Evolutionary conservation across 2,888 invertebrate genomes (phyloP).

Genomic region (Diarsia dahlii): DNA sequence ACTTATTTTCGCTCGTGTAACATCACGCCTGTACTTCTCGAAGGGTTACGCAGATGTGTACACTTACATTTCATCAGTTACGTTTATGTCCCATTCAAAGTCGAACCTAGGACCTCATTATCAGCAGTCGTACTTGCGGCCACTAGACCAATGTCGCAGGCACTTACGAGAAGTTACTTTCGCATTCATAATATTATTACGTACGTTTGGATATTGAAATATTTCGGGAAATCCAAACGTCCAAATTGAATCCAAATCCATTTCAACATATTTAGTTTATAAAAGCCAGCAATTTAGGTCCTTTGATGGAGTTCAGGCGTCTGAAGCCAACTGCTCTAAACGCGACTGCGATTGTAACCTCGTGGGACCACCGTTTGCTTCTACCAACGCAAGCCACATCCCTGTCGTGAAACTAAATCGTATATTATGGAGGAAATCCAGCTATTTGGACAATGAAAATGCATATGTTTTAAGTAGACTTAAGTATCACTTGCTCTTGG

Average conservation of each 20-base stretch:
- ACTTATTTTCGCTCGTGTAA: not conserved
- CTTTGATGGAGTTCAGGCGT: slow-evolving; percentile 39
- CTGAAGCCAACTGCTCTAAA: slow-evolving; percentile 37
- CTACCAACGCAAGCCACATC: not conserved
- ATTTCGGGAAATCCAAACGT: slow-evolving; percentile 5
- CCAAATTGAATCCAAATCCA: slow-evolving; percentile 30
- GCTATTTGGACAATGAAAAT: not conserved
- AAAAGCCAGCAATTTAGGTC: slow-evolving; percentile 50
- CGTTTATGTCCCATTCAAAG: too few species aligned
- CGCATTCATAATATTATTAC: not conserved
- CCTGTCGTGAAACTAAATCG: slow-evolving; percentile 11
- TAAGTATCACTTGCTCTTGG: not conserved
- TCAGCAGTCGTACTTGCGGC: too few species aligned
- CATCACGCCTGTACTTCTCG: too few species aligned
- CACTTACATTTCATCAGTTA: too few species aligned
- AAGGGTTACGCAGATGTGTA: too few species aligned
- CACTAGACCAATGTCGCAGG: too few species aligned
- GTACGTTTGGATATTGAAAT: slow-evolving; percentile 12
- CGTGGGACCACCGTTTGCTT: slow-evolving; percentile 37
- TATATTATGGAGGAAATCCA: not conserved
- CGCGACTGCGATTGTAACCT: slow-evolving; percentile 39
- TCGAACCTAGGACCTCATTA: too few species aligned
- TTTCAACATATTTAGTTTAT: slow-evolving; percentile 42
- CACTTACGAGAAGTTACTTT: not conserved
- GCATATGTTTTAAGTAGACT: not conserved